Evolutionary conservation across 2,797 vertebrate genomes (phyloP).

Genomic region (Loriculus beryllinus): DNA sequence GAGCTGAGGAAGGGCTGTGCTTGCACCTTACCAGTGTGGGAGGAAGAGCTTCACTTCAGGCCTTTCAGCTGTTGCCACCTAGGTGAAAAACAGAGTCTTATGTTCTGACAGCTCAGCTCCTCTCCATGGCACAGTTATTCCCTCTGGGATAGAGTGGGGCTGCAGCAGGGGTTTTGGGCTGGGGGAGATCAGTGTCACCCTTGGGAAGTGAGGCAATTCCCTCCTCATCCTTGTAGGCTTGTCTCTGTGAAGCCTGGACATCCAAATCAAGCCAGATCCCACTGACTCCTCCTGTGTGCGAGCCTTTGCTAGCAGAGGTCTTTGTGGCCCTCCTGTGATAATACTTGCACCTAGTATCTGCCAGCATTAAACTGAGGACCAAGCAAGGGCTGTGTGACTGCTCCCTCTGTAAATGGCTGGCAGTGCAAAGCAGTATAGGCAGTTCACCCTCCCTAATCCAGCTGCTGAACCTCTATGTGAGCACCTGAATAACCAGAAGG

Average conservation of each 20-base stretch:
- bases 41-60: background rate
- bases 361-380: background rate
- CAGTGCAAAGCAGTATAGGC: background rate
- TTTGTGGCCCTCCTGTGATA: background rate
- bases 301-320: background rate
- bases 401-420: background rate
- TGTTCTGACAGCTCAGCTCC: background rate
- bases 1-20: background rate
- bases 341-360: background rate
- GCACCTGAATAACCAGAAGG: background rate
- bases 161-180: background rate
- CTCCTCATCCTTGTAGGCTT: rapidly evolving
- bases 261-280: background rate
- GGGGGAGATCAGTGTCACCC: background rate
- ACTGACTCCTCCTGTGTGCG: background rate
- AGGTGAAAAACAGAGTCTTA: background rate
- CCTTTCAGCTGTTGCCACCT: background rate
- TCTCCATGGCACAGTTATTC: rapidly evolving
- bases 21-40: background rate
- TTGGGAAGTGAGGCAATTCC: background rate
- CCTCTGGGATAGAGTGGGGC: rapidly evolving
- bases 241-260: background rate
- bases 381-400: background rate
- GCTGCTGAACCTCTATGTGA: background rate
- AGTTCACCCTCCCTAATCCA: background rate